These are phyloP conservation scores for Augochlorella aurata DNA, from an alignment of 2,888 invertebrate species.

Conservation along the genomic window DNA sequence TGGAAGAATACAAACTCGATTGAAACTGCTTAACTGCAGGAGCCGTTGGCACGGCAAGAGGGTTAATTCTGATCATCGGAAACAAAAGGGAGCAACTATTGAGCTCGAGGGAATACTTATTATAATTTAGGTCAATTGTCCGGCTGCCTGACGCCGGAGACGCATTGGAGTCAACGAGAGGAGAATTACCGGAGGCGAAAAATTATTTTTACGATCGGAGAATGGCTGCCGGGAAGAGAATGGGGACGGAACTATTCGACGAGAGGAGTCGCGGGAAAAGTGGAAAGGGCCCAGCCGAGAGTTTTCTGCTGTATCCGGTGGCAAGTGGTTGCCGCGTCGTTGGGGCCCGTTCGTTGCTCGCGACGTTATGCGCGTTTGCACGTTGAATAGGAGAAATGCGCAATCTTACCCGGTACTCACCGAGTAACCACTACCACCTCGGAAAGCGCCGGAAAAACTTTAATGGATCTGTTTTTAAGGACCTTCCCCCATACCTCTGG, in stretches of 20 bases:
- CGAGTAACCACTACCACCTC: constrained; percentile 64
- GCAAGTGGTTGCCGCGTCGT: constrained; percentile 49
- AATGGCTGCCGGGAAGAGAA: background rate
- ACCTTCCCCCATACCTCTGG: constrained; percentile 48
- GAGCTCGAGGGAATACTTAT: constrained; percentile 27
- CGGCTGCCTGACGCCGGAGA: background rate
- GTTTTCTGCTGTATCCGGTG: constrained; percentile 62
- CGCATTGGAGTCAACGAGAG: background rate
- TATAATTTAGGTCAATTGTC: constrained; percentile 35
- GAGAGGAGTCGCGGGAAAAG: constrained; percentile 25
- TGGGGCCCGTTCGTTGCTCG: constrained; percentile 28
- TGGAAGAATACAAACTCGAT: background rate
- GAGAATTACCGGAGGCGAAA: constrained; percentile 9
- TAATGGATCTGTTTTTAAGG: constrained; percentile 78
- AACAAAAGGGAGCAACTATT: background rate
- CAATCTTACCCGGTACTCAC: constrained; percentile 61
- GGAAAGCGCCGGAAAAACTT: constrained; percentile 73
- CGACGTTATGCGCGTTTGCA: constrained; percentile 35
- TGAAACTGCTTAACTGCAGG: background rate
- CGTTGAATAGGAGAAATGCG: constrained; percentile 62
- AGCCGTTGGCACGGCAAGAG: background rate
- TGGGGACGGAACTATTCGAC: constrained; percentile 27
- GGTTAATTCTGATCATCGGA: constrained; percentile 1
- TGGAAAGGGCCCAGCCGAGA: constrained; percentile 50
- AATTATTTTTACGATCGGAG: constrained; percentile 34